These are phyloP conservation scores for Psylliodes chrysocephalus DNA, from an alignment of 2,888 invertebrate species.

Conservation along the genomic window DNA sequence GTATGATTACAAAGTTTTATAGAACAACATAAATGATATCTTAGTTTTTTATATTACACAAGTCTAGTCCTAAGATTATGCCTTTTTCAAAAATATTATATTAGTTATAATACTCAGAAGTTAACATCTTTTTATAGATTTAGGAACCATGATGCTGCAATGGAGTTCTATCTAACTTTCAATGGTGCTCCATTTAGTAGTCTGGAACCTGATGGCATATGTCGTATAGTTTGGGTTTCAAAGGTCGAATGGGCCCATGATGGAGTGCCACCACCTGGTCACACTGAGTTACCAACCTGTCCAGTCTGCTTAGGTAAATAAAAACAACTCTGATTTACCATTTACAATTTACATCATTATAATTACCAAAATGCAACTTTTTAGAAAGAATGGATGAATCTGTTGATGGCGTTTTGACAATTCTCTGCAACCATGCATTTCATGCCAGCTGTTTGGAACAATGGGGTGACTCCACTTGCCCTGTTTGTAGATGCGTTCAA, in stretches of 20 bases:
- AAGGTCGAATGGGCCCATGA: constrained; percentile 87
- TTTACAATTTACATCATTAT: too few relatives aligned
- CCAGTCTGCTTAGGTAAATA: constrained; percentile 86
- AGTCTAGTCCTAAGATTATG: too few relatives aligned
- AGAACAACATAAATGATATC: too few relatives aligned
- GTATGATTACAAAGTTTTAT: too few relatives aligned
- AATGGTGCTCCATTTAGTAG: constrained; percentile 95
- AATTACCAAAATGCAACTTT: too few relatives aligned
- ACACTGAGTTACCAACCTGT: constrained; percentile 96
- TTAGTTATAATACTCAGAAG: too few relatives aligned
- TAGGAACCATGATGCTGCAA: constrained; percentile 80
- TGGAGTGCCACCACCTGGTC: constrained; percentile 74
- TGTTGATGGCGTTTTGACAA: constrained; percentile 95
- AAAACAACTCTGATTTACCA: too few relatives aligned
- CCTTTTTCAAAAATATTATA: too few relatives aligned
- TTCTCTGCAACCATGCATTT: constrained; percentile 98
- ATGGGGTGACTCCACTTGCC: constrained; percentile 98
- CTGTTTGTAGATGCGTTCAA: constrained; percentile 88
- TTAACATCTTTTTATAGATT: constrained; percentile 65
- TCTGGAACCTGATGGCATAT: constrained; percentile 90
- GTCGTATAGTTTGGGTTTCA: constrained; percentile 96
- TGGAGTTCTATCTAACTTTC: constrained; percentile 91
- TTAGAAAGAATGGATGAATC: constrained; percentile 97
- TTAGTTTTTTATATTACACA: too few relatives aligned
- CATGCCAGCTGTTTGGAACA: constrained; percentile 95